Base-by-base conservation (phyloP, 2,113 vertebrate species). In the Rhynchopsitta pachyrhyncha region DNA sequence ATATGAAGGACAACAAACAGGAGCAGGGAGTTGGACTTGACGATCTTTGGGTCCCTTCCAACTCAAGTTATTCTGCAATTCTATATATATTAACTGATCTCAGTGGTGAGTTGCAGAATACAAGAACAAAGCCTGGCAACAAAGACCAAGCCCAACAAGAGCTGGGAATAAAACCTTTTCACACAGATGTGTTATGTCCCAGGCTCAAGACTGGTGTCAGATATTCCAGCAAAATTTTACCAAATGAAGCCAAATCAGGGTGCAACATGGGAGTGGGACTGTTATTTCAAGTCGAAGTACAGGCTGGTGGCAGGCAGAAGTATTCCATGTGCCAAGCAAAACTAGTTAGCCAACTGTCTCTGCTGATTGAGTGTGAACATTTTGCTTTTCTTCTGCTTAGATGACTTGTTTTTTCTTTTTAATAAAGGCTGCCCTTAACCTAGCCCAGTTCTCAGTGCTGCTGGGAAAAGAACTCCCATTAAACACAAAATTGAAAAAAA, bases 241-340 rank as follows among this genome's bases (percentile, higher is more conserved):
- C 82, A 81, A 77, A 66, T 1, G 52, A 27, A 89, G 17, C 44
- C 90, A 95, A 86, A 86, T 55, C 75, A 70, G 67, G 14, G 29
- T 42, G 31, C 2, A 3, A 49, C 39, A 47, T 3, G 6, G 37
- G 29, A 90, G 17, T 0, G 0, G 79, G 41, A 85, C 35, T 73
- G 35, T 88, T 96, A 88, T 92, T 95, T 95, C 90, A 46, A 92
- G 92, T 50, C 74, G 92, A 47, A 88, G 68, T 63, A 77, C 70
- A 41, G 66, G 33, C 84, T 93, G 77, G 52, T 82, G 71, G 57
- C 68, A 87, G 50, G 75, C 74, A 80, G 84, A 59, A 93, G 63
- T 49, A 69, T 37, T 71, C 55, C 55, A 44, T 59, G 20, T 95
- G 75, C 87, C 92, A 96, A 93, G 74, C 60, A 82, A 91, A 87